Evolutionary conservation across 2,888 invertebrate species (phyloP).

Genomic region (Carcina quercana): DNA sequence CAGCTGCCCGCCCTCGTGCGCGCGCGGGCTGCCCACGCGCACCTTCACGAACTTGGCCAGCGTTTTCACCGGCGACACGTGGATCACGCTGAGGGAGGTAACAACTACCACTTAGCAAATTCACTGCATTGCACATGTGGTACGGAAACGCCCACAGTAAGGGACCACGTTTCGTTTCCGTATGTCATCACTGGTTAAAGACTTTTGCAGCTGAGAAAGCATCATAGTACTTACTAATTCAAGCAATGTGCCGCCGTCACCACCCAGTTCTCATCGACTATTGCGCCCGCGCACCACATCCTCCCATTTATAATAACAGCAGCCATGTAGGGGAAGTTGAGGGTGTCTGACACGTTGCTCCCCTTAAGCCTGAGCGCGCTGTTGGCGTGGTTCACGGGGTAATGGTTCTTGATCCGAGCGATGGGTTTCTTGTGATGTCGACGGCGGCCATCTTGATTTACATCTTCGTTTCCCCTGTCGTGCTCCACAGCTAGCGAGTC

Average conservation of each 20-base stretch:
- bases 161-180: not conserved
- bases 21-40: slow-evolving; percentile 45
- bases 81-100: slow-evolving; percentile 46
- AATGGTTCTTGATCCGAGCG: slow-evolving; percentile 34
- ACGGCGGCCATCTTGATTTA: slow-evolving; percentile 22
- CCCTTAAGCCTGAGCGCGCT: slow-evolving; percentile 32
- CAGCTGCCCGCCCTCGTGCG: slow-evolving; percentile 51
- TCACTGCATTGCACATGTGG: not conserved
- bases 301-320: slow-evolving; percentile 58
- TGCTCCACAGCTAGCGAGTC: slow-evolving; percentile 14
- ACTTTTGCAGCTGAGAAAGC: too few species aligned
- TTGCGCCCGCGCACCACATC: slow-evolving; percentile 59
- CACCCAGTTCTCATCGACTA: slow-evolving; percentile 61
- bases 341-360: slow-evolving; percentile 40
- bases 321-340: slow-evolving; percentile 58
- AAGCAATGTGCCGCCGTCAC: slow-evolving; percentile 62
- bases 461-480: too few species aligned
- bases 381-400: slow-evolving; percentile 17
- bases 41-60: slow-evolving; percentile 53
- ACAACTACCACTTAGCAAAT: too few species aligned
- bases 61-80: slow-evolving; percentile 51
- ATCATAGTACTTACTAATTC: slow-evolving; percentile 59
- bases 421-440: slow-evolving; percentile 14
- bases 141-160: not conserved
- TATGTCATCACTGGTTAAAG: not conserved